phyloP scores from a whole-genome alignment of 2,113 vertebrate species.

The Zosterops japonicus region DNA sequence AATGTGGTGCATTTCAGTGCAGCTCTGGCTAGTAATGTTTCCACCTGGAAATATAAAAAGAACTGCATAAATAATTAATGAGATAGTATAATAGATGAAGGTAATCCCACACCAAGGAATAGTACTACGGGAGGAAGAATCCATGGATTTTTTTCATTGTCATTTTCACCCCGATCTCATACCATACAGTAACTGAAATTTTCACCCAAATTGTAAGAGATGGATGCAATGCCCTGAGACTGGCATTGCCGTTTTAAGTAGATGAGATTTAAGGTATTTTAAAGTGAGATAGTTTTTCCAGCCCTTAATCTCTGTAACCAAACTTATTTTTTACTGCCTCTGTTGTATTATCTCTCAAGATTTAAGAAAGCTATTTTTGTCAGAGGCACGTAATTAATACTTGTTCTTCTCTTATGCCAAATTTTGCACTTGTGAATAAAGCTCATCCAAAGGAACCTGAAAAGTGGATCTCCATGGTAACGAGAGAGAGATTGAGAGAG shows the following conservation, averaged over 20 bases:
- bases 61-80: not conserved
- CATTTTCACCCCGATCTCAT: not conserved
- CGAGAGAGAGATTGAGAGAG: not conserved
- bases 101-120: not conserved
- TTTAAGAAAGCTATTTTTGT: constrained; percentile 11
- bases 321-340: not conserved
- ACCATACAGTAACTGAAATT: not conserved
- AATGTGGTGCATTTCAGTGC: not conserved
- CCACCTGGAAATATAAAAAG: not conserved
- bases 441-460: constrained; percentile 29
- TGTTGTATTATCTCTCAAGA: not conserved
- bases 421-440: constrained; percentile 24
- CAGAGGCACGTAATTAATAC: not conserved
- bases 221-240: not conserved
- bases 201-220: not conserved
- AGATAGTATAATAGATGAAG: not conserved
- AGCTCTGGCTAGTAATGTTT: not conserved
- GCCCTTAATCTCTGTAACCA: not conserved
- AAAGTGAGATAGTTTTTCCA: not conserved
- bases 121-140: not conserved
- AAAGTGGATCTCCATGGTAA: constrained; percentile 55
- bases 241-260: constrained; percentile 6
- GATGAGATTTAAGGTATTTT: not conserved
- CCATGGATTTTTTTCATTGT: not conserved
- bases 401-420: constrained; percentile 8